These are phyloP conservation scores for Lasioglossum calceatum DNA, from an alignment of 2,888 invertebrate species.

Conservation along the genomic window DNA sequence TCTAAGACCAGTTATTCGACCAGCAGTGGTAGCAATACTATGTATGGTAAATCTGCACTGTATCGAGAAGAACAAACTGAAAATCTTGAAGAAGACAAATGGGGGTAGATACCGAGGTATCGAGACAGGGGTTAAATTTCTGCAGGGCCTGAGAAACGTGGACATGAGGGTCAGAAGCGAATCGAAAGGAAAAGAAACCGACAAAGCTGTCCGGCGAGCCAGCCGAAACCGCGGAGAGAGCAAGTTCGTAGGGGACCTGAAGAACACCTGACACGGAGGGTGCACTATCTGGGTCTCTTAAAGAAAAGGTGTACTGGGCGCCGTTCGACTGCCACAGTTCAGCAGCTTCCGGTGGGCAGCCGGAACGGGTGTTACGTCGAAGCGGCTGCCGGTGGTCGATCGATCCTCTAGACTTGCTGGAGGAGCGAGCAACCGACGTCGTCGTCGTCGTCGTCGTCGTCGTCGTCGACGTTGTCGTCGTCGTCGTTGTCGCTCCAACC, in stretches of 20 bases:
- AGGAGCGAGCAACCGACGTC: constrained; percentile 55
- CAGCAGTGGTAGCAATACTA: neutral
- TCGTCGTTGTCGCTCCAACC: constrained; percentile 57
- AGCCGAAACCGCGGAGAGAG: neutral
- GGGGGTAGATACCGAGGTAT: neutral
- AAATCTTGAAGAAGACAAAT: neutral
- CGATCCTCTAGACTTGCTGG: constrained; percentile 63
- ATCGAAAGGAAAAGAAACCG: neutral
- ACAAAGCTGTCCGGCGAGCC: neutral
- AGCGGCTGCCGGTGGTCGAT: constrained; percentile 71
- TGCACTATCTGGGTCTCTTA: constrained; percentile 55
- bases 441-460: constrained; percentile 43
- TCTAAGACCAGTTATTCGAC: too few relatives aligned
- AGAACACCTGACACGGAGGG: constrained; percentile 32
- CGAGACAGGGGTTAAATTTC: neutral
- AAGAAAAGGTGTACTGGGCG: constrained; percentile 45
- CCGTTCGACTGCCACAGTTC: constrained; percentile 73
- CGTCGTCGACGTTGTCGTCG: constrained; percentile 26
- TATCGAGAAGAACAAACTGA: neutral
- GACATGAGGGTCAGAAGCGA: neutral
- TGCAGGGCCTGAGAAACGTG: neutral
- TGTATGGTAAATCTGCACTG: neutral
- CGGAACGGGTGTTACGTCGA: constrained; percentile 69
- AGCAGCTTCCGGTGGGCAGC: constrained; percentile 69
- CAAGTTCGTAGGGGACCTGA: neutral